phyloP scores from a whole-genome alignment of 2,797 vertebrate species.

The Merluccius polli region DNA sequence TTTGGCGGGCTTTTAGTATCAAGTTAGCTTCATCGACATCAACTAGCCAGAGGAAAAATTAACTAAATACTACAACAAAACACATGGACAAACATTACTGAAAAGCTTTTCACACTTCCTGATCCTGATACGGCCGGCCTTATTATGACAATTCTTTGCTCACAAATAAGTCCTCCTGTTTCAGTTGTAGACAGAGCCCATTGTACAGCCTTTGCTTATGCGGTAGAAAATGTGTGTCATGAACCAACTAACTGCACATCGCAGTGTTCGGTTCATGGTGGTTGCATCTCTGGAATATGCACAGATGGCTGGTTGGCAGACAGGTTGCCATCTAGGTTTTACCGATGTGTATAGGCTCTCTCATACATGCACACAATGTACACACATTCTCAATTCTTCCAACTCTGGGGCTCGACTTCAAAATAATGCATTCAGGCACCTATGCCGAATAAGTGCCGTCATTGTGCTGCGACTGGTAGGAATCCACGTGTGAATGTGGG shows the following conservation, averaged over 20 bases:
- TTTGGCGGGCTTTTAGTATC: background rate
- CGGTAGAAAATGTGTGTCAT: constrained; percentile 32
- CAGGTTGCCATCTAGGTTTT: constrained; percentile 17
- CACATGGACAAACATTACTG: background rate
- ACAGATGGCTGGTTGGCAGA: constrained; percentile 16
- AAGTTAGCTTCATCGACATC: background rate
- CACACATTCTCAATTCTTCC: constrained; percentile 26
- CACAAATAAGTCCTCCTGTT: constrained; percentile 38
- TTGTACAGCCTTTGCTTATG: constrained; percentile 11
- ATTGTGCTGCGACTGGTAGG: background rate
- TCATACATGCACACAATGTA: constrained; percentile 15
- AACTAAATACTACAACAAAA: background rate
- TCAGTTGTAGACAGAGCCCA: constrained; percentile 9
- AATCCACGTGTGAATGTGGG: background rate
- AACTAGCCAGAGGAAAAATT: background rate
- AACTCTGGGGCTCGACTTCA: background rate
- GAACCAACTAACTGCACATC: constrained; percentile 18
- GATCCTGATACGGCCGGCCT: constrained; percentile 9
- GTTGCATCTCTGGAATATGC: constrained; percentile 3
- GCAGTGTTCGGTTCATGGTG: constrained; percentile 17
- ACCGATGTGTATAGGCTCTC: constrained; percentile 2
- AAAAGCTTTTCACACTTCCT: background rate
- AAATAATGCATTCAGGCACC: constrained; percentile 3
- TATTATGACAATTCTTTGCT: constrained; percentile 57
- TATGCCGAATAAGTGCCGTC: background rate